These are phyloP conservation scores for Buphagus erythrorhynchus DNA, from an alignment of 2,797 vertebrate genomes.

Conservation along the genomic window DNA sequence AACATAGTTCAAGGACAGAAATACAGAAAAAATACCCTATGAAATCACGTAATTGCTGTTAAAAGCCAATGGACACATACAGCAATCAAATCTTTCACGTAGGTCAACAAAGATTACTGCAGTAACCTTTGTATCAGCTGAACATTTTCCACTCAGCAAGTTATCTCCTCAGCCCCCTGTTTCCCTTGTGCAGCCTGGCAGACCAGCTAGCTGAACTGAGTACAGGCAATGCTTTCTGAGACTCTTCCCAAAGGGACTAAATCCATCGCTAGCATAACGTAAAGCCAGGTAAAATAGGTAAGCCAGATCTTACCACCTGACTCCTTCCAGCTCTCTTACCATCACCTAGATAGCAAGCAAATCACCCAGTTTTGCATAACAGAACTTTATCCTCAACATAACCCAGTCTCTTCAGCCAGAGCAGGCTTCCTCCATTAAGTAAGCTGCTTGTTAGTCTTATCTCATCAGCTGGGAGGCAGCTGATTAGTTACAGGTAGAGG, in stretches of 20 bases:
- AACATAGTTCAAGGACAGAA: neutral
- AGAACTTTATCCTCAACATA: neutral
- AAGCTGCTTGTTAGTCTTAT: constrained; percentile 67
- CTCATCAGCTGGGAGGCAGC: constrained; percentile 32
- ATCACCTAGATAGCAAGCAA: neutral
- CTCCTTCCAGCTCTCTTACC: neutral
- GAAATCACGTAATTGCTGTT: neutral
- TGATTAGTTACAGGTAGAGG: constrained; percentile 39
- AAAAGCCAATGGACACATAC: neutral
- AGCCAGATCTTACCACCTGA: neutral
- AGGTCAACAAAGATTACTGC: neutral
- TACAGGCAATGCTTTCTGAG: rapidly evolving
- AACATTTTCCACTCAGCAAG: neutral
- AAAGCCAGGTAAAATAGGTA: neutral
- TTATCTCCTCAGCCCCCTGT: neutral
- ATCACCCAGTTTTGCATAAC: neutral
- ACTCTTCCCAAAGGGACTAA: neutral
- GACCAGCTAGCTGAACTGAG: neutral
- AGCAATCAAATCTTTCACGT: neutral
- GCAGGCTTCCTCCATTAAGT: neutral
- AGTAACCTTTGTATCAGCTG: neutral
- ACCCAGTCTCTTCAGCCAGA: neutral
- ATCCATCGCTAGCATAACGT: neutral
- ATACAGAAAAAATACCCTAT: neutral
- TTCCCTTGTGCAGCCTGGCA: neutral